phyloP scores from a whole-genome alignment of 2,888 invertebrate species.

The Drosophila formosana region DNA sequence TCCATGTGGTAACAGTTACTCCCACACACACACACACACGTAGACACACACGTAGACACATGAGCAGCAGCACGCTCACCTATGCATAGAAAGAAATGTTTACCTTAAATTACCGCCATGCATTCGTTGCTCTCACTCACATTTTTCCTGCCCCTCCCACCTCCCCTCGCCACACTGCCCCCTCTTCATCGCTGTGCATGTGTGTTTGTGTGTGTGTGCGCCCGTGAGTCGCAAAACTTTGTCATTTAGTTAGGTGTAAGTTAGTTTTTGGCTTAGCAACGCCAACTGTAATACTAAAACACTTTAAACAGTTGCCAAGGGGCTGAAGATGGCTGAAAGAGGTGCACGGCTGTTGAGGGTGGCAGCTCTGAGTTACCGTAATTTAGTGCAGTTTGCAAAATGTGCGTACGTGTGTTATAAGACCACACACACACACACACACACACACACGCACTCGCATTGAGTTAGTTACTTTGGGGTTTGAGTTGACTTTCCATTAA shows the following conservation, averaged over 20 bases:
- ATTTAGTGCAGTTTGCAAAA: constrained; percentile 77
- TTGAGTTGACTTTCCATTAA: constrained; percentile 46
- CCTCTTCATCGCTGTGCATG: neutral
- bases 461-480: constrained; percentile 28
- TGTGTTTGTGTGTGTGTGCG: constrained; percentile 23
- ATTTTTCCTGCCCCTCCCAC: neutral
- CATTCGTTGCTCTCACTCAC: constrained; percentile 22
- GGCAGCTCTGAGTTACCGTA: constrained; percentile 58
- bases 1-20: constrained; percentile 58
- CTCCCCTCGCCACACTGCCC: neutral
- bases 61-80: constrained; percentile 22
- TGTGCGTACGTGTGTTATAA: constrained; percentile 71
- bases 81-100: constrained; percentile 73
- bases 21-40: constrained; percentile 19
- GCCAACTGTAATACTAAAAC: constrained; percentile 73
- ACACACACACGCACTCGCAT: constrained; percentile 2
- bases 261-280: constrained; percentile 79
- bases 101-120: constrained; percentile 71
- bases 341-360: neutral
- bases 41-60: constrained; percentile 1
- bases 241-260: constrained; percentile 79
- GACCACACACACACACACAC: constrained; percentile 16
- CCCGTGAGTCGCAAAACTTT: constrained; percentile 66
- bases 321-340: constrained; percentile 5
- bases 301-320: constrained; percentile 69